These are phyloP conservation scores for Fopius arisanus DNA, from an alignment of 1,140 invertebrate species.

Conservation along the genomic window DNA sequence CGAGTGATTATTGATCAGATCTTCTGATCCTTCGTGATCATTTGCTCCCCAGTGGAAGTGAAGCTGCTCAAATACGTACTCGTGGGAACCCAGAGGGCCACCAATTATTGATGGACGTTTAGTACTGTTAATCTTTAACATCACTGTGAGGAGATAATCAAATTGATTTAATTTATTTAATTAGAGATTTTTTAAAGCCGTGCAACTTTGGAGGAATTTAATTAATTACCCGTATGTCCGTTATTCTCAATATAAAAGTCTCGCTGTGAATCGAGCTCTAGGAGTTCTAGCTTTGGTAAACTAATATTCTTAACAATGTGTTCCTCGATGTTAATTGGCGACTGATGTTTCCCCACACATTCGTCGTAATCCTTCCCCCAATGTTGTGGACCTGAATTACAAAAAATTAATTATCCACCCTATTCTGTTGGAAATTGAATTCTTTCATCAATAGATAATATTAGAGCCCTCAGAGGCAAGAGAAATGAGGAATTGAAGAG, in stretches of 20 bases:
- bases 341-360: slow-evolving; percentile 81
- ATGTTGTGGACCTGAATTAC: slow-evolving; percentile 70
- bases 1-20: slow-evolving; percentile 73
- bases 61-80: slow-evolving; percentile 80
- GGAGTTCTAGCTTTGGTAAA: slow-evolving; percentile 67
- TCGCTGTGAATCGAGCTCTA: slow-evolving; percentile 67
- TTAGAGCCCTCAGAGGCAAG: too few species aligned
- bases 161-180: not conserved
- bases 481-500: too few species aligned
- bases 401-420: not conserved
- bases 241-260: slow-evolving; percentile 73
- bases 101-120: slow-evolving; percentile 66
- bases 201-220: not conserved
- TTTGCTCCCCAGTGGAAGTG: slow-evolving; percentile 82
- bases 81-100: slow-evolving; percentile 70
- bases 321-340: slow-evolving; percentile 82
- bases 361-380: slow-evolving; percentile 75
- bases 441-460: too few species aligned
- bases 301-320: slow-evolving; percentile 69
- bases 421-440: too few species aligned
- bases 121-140: not conserved
- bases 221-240: slow-evolving; percentile 74
- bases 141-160: not conserved
- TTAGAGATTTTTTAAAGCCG: not conserved
- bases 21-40: slow-evolving; percentile 78